Percentiles rank a stretch among this genome's conserved stretches.
phyloP scores from a whole-genome alignment of 2,888 invertebrate genomes.

The Hyposoter didymator region DNA sequence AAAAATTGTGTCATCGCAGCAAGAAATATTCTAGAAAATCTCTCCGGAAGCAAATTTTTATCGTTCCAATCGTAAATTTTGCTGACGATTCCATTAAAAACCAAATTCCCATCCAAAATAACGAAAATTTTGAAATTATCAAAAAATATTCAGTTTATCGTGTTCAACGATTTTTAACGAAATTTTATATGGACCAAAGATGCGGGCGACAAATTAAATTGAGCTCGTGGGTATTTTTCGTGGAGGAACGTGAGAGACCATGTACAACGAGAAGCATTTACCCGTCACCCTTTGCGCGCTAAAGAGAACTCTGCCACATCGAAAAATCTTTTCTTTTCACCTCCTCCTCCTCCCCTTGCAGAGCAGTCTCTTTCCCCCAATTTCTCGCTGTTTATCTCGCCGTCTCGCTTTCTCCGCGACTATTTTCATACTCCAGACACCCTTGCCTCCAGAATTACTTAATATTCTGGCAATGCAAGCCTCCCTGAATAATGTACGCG shows the following conservation, averaged over 20 bases:
- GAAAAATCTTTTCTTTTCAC: conserved; percentile 3
- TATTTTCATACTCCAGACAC: conserved; percentile 74
- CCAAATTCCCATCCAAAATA: too few relatives aligned
- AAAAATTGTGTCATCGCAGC: too few relatives aligned
- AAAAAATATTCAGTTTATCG: too few relatives aligned
- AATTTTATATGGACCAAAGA: not conserved
- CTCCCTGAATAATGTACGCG: conserved; percentile 67
- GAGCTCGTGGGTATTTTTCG: conserved; percentile 22
- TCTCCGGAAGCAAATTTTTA: too few relatives aligned
- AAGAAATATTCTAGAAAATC: too few relatives aligned
- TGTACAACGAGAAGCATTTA: conserved; percentile 64
- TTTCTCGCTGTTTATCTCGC: conserved; percentile 56
- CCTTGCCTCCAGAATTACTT: conserved; percentile 71
- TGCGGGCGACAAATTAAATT: conserved; percentile 32
- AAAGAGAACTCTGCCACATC: conserved; percentile 6
- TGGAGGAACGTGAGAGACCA: conserved; percentile 36
- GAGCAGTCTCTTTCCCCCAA: conserved; percentile 68
- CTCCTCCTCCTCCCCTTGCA: not conserved
- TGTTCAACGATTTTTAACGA: too few relatives aligned
- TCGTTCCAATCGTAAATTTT: too few relatives aligned
- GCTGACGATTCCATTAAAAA: too few relatives aligned
- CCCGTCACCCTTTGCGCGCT: conserved; percentile 34
- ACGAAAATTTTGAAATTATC: too few relatives aligned
- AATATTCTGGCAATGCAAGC: conserved; percentile 76
- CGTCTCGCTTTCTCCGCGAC: conserved; percentile 51